phyloP scores from a whole-genome alignment of 1,140 invertebrate species.

The Drosophila teissieri region DNA sequence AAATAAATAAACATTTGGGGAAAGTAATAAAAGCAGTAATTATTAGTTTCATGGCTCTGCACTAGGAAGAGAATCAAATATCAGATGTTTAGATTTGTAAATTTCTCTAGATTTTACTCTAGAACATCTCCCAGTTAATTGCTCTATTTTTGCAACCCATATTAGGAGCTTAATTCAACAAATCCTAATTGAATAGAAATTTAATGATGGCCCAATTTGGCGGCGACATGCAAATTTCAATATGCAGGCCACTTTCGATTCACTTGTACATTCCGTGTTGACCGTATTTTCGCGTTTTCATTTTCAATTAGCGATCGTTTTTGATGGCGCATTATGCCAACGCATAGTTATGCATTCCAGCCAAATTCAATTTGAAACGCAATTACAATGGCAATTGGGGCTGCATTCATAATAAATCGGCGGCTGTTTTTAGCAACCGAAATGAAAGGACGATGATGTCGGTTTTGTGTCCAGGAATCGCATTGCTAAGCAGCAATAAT shows the following conservation, averaged over 20 bases:
- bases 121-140: too few relatives aligned
- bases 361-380: conserved; percentile 23
- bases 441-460: conserved; percentile 4
- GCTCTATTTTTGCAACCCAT: too few relatives aligned
- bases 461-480: neutral
- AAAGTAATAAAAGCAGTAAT: neutral
- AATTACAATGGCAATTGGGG: conserved; percentile 42
- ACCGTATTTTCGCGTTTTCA: conserved; percentile 10
- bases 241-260: neutral
- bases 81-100: neutral
- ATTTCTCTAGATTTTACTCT: neutral
- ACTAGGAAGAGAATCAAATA: conserved; percentile 2
- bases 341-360: conserved; percentile 22
- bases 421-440: neutral
- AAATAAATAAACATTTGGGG: neutral
- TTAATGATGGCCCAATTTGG: neutral
- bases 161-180: neutral
- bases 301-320: conserved; percentile 44
- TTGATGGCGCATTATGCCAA: conserved; percentile 41
- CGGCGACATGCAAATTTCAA: neutral
- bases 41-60: conserved; percentile 7
- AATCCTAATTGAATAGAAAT: neutral
- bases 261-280: neutral
- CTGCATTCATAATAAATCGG: conserved; percentile 45
- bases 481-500: conserved; percentile 74